Percentiles rank a stretch among this genome's conserved stretches.
These are phyloP conservation scores for Drosophila prostipennis DNA, from an alignment of 2,888 invertebrate species.

Conservation along the genomic window DNA sequence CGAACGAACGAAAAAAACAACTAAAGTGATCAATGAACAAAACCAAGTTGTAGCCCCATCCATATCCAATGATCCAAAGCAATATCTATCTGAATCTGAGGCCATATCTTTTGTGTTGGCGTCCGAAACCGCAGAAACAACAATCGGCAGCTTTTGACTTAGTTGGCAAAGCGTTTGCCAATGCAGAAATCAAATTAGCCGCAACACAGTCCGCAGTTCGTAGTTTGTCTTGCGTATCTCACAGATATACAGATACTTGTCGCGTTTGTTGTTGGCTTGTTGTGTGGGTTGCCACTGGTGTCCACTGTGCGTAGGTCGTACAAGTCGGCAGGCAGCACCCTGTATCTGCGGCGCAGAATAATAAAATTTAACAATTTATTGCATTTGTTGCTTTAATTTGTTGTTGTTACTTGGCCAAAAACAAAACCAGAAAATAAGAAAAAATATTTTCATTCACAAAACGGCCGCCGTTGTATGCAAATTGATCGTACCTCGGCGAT, in stretches of 20 bases:
- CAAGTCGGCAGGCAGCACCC: constrained; percentile 51
- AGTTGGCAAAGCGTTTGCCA: constrained; percentile 71
- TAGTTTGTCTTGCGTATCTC: constrained; percentile 67
- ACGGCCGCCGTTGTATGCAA: constrained; percentile 77
- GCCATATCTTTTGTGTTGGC: constrained; percentile 64
- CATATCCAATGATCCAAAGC: constrained; percentile 39
- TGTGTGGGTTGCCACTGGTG: constrained; percentile 49
- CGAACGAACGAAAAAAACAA: not conserved
- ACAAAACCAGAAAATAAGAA: constrained; percentile 36
- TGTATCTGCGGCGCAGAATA: constrained; percentile 68
- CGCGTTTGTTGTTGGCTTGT: constrained; percentile 28
- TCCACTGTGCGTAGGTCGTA: constrained; percentile 73
- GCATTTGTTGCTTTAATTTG: constrained; percentile 78
- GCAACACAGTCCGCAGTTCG: constrained; percentile 64
- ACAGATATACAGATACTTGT: constrained; percentile 69
- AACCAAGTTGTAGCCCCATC: constrained; percentile 46
- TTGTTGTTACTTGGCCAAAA: constrained; percentile 57
- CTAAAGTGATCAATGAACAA: constrained; percentile 70
- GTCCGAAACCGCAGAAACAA: constrained; percentile 55
- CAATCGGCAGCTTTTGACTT: constrained; percentile 75
- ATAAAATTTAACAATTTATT: constrained; percentile 83
- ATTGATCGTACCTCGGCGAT: constrained; percentile 62
- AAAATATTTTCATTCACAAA: constrained; percentile 73
- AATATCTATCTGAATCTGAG: constrained; percentile 40
- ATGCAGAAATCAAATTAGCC: constrained; percentile 78